phyloP scores from a whole-genome alignment of 2,888 invertebrate genomes.

The Eumerus sabulonum region DNA sequence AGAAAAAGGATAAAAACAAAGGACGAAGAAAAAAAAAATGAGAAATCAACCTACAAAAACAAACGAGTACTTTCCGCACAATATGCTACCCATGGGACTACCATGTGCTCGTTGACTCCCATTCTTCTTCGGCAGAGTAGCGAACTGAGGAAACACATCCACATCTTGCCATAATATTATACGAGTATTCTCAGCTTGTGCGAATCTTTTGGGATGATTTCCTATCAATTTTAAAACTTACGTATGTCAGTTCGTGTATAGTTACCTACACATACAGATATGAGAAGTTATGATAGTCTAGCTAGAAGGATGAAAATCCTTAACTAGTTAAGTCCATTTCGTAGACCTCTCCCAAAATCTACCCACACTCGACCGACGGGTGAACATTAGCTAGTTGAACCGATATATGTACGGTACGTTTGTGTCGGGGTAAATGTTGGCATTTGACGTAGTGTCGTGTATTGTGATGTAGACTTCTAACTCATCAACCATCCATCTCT shows the following conservation, averaged over 20 bases:
- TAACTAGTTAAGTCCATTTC: slow-evolving; percentile 20
- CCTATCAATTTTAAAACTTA: slow-evolving; percentile 70
- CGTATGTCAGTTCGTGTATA: slow-evolving; percentile 27
- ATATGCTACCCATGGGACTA: slow-evolving; percentile 70
- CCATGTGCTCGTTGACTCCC: slow-evolving; percentile 69
- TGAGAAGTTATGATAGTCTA: too few species aligned
- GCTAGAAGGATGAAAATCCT: background rate
- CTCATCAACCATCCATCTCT: slow-evolving; percentile 62
- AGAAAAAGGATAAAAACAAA: slow-evolving; percentile 29
- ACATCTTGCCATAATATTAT: slow-evolving; percentile 40
- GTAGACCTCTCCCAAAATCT: slow-evolving; percentile 1
- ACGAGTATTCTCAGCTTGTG: slow-evolving; percentile 34
- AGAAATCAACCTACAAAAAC: slow-evolving; percentile 57
- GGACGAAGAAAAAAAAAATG: slow-evolving; percentile 22
- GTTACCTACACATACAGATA: slow-evolving; percentile 7
- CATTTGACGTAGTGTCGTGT: slow-evolving; percentile 73
- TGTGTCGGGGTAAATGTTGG: slow-evolving; percentile 51
- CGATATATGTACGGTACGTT: slow-evolving; percentile 3
- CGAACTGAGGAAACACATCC: slow-evolving; percentile 65
- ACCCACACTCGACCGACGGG: too few species aligned
- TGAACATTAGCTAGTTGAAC: background rate
- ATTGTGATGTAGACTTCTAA: slow-evolving; percentile 66
- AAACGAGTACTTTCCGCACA: slow-evolving; percentile 66
- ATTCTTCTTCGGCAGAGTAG: slow-evolving; percentile 39
- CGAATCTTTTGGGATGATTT: slow-evolving; percentile 69